Percentiles rank a stretch among this genome's conserved stretches.
Evolutionary conservation across 1,140 invertebrate genomes (phyloP).

Genomic region (Trichonephila clavipes): DNA sequence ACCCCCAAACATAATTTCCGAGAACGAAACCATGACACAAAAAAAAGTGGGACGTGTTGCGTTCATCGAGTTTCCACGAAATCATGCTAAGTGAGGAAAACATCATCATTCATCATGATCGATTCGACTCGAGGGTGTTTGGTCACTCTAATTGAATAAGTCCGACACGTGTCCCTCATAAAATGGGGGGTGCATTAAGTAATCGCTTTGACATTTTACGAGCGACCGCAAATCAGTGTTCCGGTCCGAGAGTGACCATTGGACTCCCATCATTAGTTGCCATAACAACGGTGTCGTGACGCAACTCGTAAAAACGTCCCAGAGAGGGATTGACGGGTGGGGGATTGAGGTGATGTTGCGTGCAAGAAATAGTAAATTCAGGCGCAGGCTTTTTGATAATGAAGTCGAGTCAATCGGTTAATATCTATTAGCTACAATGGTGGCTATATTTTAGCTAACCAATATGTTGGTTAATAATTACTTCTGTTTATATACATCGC

Average conservation of each 20-base stretch:
- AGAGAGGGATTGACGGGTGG: background rate
- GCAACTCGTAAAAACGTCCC: background rate
- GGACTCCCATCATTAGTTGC: slow-evolving; percentile 12
- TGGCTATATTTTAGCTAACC: no score
- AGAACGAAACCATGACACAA: no score
- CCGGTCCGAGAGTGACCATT: slow-evolving; percentile 32
- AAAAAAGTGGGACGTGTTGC: no score
- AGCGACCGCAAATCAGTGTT: slow-evolving; percentile 23
- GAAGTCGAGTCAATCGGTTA: background rate
- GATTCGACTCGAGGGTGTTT: background rate
- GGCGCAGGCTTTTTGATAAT: background rate
- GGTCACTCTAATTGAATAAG: slow-evolving; percentile 9
- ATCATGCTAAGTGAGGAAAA: background rate
- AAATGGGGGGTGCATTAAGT: background rate
- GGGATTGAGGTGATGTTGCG: background rate
- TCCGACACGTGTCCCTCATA: slow-evolving; percentile 8
- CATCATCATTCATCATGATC: background rate
- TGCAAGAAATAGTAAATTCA: background rate
- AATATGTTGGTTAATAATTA: no score
- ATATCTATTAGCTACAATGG: background rate
- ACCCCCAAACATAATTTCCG: no score
- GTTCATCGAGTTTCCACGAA: no score
- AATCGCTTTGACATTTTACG: slow-evolving; percentile 35
- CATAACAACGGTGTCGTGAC: slow-evolving; percentile 25
- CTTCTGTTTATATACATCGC: no score